Base-by-base conservation (phyloP, 2,888 invertebrate genomes). In the Ophion costatus region DNA sequence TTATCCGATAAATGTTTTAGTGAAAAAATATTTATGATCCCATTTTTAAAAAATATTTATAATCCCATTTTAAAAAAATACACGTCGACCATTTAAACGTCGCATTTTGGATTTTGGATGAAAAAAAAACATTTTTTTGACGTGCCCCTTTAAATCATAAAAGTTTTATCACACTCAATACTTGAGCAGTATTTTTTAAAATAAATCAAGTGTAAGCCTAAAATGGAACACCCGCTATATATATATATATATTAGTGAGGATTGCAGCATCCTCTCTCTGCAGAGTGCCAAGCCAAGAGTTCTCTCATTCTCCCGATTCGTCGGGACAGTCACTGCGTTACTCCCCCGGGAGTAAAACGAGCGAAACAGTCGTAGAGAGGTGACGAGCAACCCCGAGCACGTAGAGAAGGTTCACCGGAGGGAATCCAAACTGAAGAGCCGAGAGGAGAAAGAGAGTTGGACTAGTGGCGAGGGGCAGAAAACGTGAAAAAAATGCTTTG, bases 331-430 rank as follows among this genome's bases (percentile, higher is more conserved):
- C 75, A 70, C 38, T 14, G 69, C 64, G 24, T 84, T 76, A 64
- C 79, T 84, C 84, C 84, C 79, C 45, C 42, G 81, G 71, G 84
- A 84, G 71, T 84, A 75, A 82, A 75, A 61, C 74, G 29, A 38
- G 57, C 75, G 78, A 79, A 84, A 82, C 75, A 66, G 78, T 80
- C 64, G 38, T 69, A 38, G 51, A 76, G 76, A 38, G 38, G 61
- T 76, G 83, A 80, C 83, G 80, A 17, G 66, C 76, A 33, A 56
- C 71, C 82, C 78, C 61, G 57, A 80, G 75, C 79, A 82, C 82
- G 84, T 80, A 77, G 24, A 77, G 24, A 69, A 75, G 80, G 76
- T 67, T 85, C 82, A 79, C 76, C 76, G 67, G 64, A 70, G 78
- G 81, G 78, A 84, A 84, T 81, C 77, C 61, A 77, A 42, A 71